Evolutionary conservation across 1,140 invertebrate species (phyloP), one percentile per base, ranked within the genome.

Genomic region (Euura saliciscinereae): DNA sequence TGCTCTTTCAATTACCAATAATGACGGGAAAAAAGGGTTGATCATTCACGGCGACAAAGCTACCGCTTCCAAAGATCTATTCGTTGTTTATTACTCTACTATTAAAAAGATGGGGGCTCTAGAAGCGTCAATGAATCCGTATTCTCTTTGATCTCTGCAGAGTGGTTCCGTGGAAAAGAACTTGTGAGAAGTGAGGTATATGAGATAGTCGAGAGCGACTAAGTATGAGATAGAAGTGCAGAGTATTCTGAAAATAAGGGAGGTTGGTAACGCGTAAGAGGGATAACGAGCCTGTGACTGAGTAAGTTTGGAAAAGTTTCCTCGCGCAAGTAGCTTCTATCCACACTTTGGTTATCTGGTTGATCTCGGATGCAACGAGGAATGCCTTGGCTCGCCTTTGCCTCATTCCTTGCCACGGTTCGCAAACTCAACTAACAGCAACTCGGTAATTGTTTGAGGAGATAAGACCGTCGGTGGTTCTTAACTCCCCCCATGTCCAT

Each of bases 341-440:
- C 28, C 28, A 28, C 28, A 28, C 28, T 28, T 28, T 28, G 28
- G 28, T 28, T 59, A 59, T 59, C 51, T 4, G 13, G 51, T 59
- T 59, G 51, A 59, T 59, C 51, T 59, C 51, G 51, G 13, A 59
- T 59, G 51, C 51, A 59, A 59, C 51, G 51, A 59, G 51, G 8
- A 59, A 59, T n/a, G 51, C 51, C 51, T 59, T n/a, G 46, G 1
- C 46, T 51, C 46, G 46, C 46, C 46, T 51, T 51, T 11, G 51
- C 51, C 51, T 59, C 51, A 28, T 28, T 28, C 1, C 28, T 28
- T 28, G 28, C 28, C 28, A 28, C 28, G 51, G 51, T n/a, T 59
- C 13, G 51, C 51, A 59, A 59, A 59, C 51, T 59, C 51, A n/a
- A 59, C 51, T 59, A 59, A 59, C 51, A 59, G 51, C 51, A 59